Percentiles rank a stretch among this genome's conserved stretches.
Conservation (phyloP, 2,113 vertebrate genomes). For the Neofelis nebulosa region DNA sequence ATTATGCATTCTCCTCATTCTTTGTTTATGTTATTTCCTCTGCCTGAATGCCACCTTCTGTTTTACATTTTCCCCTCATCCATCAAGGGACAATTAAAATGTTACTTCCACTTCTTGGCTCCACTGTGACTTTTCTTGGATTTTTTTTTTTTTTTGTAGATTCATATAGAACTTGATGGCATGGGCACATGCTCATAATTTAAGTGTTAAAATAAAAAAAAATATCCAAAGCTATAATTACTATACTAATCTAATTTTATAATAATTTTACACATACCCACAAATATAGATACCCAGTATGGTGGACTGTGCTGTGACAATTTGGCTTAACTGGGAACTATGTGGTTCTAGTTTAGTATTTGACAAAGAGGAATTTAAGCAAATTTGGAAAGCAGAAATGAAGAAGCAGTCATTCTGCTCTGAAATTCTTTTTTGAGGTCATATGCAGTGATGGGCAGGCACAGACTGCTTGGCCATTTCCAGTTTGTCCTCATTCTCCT, state of each 20-base stretch:
- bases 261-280: background rate
- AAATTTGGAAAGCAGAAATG: background rate
- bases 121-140: background rate
- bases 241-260: background rate
- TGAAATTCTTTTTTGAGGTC: background rate
- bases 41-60: background rate
- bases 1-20: background rate
- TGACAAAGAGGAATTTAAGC: background rate
- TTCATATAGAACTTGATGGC: background rate
- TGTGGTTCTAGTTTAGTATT: background rate
- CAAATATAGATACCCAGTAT: background rate
- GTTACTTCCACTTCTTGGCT: background rate
- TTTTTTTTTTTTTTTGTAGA: background rate
- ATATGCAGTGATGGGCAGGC: background rate
- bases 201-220: background rate
- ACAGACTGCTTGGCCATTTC: background rate
- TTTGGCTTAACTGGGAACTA: background rate
- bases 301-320: background rate
- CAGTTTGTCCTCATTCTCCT: background rate
- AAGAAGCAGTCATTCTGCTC: background rate
- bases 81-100: background rate
- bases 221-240: background rate
- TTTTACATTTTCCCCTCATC: background rate
- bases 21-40: background rate
- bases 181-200: background rate